phyloP scores from a whole-genome alignment of 2,113 vertebrate genomes.

The Lasiurus borealis region DNA sequence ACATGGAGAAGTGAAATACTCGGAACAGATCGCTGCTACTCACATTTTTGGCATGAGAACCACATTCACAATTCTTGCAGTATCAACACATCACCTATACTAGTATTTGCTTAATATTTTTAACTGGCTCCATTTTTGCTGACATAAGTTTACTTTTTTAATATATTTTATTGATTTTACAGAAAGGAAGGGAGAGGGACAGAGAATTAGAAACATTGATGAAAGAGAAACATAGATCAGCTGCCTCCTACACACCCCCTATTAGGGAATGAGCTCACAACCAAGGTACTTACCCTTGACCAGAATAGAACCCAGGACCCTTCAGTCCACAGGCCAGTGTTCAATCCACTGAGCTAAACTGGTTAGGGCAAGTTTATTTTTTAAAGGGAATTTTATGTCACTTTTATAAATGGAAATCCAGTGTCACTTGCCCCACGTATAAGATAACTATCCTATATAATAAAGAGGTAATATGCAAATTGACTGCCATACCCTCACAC shows the following conservation, averaged over 20 bases:
- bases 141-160: neutral
- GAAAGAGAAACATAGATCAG: too few relatives aligned
- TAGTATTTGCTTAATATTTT: neutral
- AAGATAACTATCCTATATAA: neutral
- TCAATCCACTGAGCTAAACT: too few relatives aligned
- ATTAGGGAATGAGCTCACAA: too few relatives aligned
- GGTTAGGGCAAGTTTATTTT: neutral
- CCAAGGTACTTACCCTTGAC: too few relatives aligned
- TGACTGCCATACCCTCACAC: too few relatives aligned
- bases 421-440: neutral
- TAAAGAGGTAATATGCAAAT: too few relatives aligned
- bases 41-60: neutral
- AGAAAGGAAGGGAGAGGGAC: too few relatives aligned
- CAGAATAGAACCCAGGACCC: too few relatives aligned
- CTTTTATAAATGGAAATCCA: neutral
- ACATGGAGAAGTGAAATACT: neutral
- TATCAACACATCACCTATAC: neutral
- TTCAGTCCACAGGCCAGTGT: too few relatives aligned
- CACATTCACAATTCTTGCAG: neutral
- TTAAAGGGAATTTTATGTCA: constrained; percentile 9
- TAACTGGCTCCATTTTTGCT: constrained; percentile 2
- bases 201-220: too few relatives aligned
- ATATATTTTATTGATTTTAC: too few relatives aligned
- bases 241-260: too few relatives aligned
- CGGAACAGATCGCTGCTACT: neutral